Evolutionary conservation across 35 echinoderm and acorn worm species (phyloP).

Genomic region (Ophiothrix spiculata): DNA sequence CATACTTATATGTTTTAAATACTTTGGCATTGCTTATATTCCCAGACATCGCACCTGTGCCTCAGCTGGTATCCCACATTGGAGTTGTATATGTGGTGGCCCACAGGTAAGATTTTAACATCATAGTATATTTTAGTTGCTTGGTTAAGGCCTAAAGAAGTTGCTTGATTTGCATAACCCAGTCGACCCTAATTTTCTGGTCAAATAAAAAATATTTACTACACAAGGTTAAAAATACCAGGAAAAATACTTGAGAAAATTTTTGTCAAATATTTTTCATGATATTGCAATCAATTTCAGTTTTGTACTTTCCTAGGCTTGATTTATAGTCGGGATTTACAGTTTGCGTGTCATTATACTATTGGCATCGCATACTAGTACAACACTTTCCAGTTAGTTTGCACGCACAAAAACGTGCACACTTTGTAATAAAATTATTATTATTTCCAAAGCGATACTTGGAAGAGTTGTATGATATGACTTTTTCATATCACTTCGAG

Average conservation of each 20-base stretch:
- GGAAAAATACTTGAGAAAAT: background rate
- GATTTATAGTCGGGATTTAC: no score
- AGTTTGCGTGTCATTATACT: no score
- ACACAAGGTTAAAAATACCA: background rate
- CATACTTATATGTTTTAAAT: background rate
- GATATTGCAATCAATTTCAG: no score
- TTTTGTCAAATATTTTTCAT: background rate
- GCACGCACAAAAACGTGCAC: background rate
- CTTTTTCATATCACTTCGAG: no score
- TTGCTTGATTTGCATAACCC: background rate
- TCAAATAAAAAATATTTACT: background rate
- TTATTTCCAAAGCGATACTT: background rate
- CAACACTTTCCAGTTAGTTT: background rate
- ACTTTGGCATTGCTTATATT: background rate
- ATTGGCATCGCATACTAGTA: background rate
- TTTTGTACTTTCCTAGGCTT: background rate
- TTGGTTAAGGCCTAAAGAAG: background rate
- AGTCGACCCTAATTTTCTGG: no score
- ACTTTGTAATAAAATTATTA: background rate
- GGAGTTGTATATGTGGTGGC: slow-evolving; percentile 67
- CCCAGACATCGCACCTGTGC: slow-evolving; percentile 46
- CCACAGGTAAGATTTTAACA: slow-evolving; percentile 43
- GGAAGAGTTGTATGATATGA: no score
- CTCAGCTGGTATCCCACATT: slow-evolving; percentile 50
- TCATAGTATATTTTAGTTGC: background rate